phyloP scores from a whole-genome alignment of 2,113 vertebrate genomes.

The Silurus asotus region DNA sequence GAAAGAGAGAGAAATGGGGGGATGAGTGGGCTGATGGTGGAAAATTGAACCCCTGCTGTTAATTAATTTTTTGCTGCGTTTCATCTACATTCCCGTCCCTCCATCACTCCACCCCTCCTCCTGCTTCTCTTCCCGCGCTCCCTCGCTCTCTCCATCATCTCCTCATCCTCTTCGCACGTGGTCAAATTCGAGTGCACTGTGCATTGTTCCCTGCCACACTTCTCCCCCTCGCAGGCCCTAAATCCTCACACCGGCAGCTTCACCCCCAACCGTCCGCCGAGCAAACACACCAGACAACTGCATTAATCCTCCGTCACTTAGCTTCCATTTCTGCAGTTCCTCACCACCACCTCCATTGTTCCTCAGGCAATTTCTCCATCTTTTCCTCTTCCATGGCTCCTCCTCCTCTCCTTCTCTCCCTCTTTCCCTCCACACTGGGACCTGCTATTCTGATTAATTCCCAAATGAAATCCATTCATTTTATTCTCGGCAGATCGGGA shows the following conservation, averaged over 20 bases:
- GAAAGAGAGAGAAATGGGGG: background rate
- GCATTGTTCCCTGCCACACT: constrained; percentile 39
- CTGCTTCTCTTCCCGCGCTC: background rate
- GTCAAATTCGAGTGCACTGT: background rate
- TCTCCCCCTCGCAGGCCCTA: constrained; percentile 20
- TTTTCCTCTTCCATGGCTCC: constrained; percentile 8
- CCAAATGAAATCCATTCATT: constrained; percentile 21
- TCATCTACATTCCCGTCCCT: background rate
- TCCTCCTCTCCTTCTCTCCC: constrained; percentile 1
- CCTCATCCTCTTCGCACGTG: constrained; percentile 4
- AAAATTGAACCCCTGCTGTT: constrained; percentile 36
- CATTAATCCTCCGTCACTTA: constrained; percentile 52
- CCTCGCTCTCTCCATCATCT: constrained; percentile 2
- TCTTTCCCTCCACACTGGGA: background rate
- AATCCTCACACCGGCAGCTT: constrained; percentile 15
- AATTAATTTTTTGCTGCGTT: constrained; percentile 47
- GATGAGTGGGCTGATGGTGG: constrained; percentile 17
- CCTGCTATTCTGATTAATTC: background rate
- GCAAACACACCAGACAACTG: constrained; percentile 41
- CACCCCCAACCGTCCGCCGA: constrained; percentile 28
- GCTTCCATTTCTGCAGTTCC: constrained; percentile 8
- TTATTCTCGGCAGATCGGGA: constrained; percentile 2
- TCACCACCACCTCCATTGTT: constrained; percentile 26
- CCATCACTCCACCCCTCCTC: background rate
- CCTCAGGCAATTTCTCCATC: constrained; percentile 20